A percentile compares a stretch with the other conserved stretches of the same genome.
phyloP scores from a whole-genome alignment of 2,113 vertebrate species.

The Petaurus breviceps region DNA sequence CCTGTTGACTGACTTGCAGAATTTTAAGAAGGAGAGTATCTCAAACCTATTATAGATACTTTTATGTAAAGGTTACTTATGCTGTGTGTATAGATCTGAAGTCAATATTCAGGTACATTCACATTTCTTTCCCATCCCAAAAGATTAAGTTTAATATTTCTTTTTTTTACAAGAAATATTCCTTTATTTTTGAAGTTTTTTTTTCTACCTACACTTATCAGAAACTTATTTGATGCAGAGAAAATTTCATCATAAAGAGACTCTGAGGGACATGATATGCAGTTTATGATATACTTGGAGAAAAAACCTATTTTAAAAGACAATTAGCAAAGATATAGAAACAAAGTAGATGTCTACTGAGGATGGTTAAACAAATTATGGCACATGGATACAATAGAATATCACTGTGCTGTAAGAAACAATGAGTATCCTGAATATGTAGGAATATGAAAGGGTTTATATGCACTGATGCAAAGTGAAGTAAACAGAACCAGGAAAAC shows the following conservation, averaged over 20 bases:
- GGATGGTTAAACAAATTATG: neutral
- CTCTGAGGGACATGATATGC: neutral
- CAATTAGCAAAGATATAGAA: neutral
- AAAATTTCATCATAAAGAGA: conserved; percentile 13
- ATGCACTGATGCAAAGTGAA: neutral
- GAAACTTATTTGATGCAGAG: conserved; percentile 9
- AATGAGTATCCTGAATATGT: neutral
- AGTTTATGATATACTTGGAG: neutral
- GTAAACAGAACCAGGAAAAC: neutral
- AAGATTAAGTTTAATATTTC: neutral
- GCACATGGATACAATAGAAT: neutral
- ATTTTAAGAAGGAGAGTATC: neutral
- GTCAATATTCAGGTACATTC: neutral
- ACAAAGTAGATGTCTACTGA: neutral
- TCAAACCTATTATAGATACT: neutral
- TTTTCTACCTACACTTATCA: conserved; percentile 22
- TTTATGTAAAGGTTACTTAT: neutral
- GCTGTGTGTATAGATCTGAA: neutral
- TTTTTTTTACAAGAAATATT: conserved; percentile 4
- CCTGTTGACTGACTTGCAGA: neutral
- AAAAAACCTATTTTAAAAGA: neutral
- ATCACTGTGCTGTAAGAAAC: neutral
- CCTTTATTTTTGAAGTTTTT: neutral
- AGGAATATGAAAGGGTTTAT: neutral
- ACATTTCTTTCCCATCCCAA: neutral